Conservation (phyloP, 2,113 vertebrate species). For the Mus spicilegus region DNA sequence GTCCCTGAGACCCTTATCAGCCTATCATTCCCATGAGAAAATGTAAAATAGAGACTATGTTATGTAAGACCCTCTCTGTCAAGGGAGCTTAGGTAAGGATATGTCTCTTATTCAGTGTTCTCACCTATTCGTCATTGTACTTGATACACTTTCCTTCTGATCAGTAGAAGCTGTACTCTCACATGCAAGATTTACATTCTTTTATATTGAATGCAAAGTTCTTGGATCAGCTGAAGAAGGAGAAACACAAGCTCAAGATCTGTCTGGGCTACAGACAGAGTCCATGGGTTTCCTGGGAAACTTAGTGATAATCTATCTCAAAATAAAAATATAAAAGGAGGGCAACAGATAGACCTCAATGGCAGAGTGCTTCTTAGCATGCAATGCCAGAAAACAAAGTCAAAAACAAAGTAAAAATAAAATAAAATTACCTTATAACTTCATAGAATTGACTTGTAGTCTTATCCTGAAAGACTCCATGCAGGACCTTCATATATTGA, state of each 20-base stretch:
- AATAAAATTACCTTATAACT: neutral
- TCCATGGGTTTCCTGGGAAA: neutral
- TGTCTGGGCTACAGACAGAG: neutral
- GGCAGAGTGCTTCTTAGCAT: neutral
- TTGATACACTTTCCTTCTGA: neutral
- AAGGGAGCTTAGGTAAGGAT: neutral
- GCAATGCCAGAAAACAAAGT: neutral
- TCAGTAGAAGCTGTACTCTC: neutral
- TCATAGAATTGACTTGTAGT: too few species aligned
- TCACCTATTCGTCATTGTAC: neutral
- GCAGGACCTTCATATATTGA: neutral
- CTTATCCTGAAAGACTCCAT: neutral
- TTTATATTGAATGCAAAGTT: neutral
- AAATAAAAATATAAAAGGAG: neutral
- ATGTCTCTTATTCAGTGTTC: neutral
- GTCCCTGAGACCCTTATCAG: neutral
- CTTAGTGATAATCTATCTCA: neutral
- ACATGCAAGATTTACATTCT: neutral
- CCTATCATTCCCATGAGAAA: neutral
- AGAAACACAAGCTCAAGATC: neutral
- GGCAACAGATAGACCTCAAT: neutral
- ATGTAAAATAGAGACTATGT: neutral
- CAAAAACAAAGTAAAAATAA: neutral
- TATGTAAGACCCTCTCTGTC: neutral
- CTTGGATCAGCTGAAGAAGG: neutral